These are phyloP conservation scores for Pteronotus mesoamericanus DNA, from an alignment of 2,797 vertebrate species.

Conservation along the genomic window DNA sequence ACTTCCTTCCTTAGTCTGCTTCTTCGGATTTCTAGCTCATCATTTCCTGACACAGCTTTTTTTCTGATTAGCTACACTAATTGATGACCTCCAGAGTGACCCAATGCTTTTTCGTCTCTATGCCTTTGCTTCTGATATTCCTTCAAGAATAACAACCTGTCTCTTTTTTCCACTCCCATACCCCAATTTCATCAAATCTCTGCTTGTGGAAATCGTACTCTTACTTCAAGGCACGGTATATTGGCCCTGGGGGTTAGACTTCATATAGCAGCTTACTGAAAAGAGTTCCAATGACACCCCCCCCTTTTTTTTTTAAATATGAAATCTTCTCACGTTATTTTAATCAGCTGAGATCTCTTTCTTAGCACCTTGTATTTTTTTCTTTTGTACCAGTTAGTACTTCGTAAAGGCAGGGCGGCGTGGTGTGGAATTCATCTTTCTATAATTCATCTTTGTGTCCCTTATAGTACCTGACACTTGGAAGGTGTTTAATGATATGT, in stretches of 20 bases:
- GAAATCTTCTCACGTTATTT: not conserved
- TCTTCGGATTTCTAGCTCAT: not conserved
- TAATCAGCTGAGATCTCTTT: not conserved
- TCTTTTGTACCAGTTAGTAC: conserved; percentile 6
- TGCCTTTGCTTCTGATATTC: not conserved
- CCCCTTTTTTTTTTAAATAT: not conserved
- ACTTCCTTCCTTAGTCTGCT: not conserved
- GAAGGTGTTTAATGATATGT: not conserved
- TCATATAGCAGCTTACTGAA: not conserved
- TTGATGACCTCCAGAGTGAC: not conserved
- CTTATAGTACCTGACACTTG: not conserved
- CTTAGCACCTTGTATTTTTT: conserved; percentile 12
- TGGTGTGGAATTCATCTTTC: not conserved
- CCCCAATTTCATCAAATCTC: not conserved
- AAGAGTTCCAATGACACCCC: not conserved
- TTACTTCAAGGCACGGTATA: not conserved
- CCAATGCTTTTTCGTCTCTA: not conserved
- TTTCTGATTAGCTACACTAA: not conserved
- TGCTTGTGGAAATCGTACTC: not conserved
- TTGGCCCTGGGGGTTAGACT: not conserved
- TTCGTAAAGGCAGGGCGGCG: not conserved
- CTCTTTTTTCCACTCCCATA: not conserved
- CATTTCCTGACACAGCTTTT: not conserved
- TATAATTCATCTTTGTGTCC: conserved; percentile 18
- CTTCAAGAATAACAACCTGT: conserved; percentile 7